Evolutionary conservation across 2,888 invertebrate species (phyloP).

Genomic region (Nebria brevicollis): DNA sequence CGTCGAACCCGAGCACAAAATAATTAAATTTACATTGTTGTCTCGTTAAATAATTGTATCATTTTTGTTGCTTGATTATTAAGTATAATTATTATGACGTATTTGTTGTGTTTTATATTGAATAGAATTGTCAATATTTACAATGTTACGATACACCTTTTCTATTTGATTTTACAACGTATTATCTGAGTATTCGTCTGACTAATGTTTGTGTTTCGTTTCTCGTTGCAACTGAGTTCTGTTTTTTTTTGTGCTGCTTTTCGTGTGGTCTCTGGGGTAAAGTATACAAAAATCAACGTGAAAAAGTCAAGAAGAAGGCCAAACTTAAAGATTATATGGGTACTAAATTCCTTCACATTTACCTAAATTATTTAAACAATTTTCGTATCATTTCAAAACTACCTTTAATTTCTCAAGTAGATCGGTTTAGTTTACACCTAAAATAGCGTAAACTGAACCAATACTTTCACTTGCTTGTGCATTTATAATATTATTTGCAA

Average conservation of each 20-base stretch:
- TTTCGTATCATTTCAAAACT: conserved; percentile 26
- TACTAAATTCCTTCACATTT: conserved; percentile 50
- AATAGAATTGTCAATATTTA: not conserved
- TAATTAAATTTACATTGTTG: conserved; percentile 16
- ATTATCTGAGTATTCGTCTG: not conserved
- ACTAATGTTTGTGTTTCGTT: conserved; percentile 44
- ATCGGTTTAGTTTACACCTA: conserved; percentile 49
- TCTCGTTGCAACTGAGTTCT: conserved; percentile 49
- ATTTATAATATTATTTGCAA: conserved; percentile 36
- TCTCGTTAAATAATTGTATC: not conserved
- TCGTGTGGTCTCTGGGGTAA: conserved; percentile 69
- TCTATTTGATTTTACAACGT: not conserved
- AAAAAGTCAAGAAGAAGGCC: conserved; percentile 82
- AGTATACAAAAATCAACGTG: conserved; percentile 82
- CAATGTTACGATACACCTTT: not conserved
- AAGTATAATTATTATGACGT: not conserved
- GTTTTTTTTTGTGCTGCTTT: conserved; percentile 69
- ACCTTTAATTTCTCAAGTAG: conserved; percentile 38
- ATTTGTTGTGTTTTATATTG: not conserved
- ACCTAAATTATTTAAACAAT: conserved; percentile 14
- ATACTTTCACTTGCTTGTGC: conserved; percentile 38
- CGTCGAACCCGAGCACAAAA: conserved; percentile 40
- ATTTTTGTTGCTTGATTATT: not conserved
- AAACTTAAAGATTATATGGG: conserved; percentile 88
- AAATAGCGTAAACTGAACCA: conserved; percentile 38